These are phyloP conservation scores for Lepidurus arcticus DNA, from an alignment of 1,140 invertebrate species.

Conservation along the genomic window DNA sequence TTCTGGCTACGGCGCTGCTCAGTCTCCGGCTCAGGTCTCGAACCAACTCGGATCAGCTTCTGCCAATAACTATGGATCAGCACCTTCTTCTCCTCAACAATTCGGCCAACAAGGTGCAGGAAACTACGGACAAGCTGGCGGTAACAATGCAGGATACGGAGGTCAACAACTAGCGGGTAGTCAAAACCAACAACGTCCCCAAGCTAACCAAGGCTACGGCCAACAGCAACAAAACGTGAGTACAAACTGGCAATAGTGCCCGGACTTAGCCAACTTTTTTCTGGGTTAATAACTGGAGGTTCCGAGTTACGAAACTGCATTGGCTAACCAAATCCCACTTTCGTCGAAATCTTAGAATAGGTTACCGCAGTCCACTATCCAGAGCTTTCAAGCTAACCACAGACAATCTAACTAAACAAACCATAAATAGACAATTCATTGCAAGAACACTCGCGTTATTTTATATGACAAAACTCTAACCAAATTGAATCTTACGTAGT, in stretches of 20 bases:
- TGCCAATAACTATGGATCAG: background rate
- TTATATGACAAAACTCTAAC: background rate
- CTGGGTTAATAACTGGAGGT: too few relatives aligned
- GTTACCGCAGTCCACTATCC: too few relatives aligned
- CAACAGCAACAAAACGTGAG: conserved; percentile 2
- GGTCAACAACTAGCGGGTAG: background rate
- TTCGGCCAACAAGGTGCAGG: background rate
- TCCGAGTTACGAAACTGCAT: too few relatives aligned
- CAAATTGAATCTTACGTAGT: background rate
- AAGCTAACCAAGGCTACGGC: conserved; percentile 4
- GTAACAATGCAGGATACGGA: background rate
- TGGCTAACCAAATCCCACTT: too few relatives aligned
- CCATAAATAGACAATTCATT: too few relatives aligned
- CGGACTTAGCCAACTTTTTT: too few relatives aligned
- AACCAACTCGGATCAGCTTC: background rate
- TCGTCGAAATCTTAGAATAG: too few relatives aligned
- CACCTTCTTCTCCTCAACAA: background rate
- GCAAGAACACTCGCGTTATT: too few relatives aligned
- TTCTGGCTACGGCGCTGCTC: too few relatives aligned
- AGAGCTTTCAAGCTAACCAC: too few relatives aligned
- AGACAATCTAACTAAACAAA: too few relatives aligned
- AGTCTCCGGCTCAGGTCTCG: too few relatives aligned
- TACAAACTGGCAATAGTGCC: background rate
- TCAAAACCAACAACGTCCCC: background rate
- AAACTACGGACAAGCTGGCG: background rate